Evolutionary conservation across 2,113 vertebrate species (phyloP).

Genomic region (Cromileptes altivelis): DNA sequence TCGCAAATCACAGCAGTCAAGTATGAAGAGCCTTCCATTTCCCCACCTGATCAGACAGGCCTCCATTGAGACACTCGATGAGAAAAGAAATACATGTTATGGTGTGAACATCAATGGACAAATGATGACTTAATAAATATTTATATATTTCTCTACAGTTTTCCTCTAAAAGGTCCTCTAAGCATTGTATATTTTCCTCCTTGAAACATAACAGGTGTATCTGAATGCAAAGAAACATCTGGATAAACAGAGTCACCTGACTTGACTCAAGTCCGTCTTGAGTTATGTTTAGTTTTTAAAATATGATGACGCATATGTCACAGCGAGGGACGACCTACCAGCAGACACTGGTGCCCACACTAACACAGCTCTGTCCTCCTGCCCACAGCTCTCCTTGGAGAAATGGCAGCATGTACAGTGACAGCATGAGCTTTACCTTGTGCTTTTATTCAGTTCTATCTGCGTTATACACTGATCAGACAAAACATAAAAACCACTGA

Average conservation of each 20-base stretch:
- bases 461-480: no score
- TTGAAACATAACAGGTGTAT: not conserved
- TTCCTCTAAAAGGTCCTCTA: not conserved
- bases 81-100: conserved; percentile 49
- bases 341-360: no score
- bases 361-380: no score
- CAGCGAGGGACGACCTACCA: no score
- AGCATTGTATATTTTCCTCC: not conserved
- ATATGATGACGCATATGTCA: no score
- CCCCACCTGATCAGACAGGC: conserved; percentile 44
- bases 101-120: conserved; percentile 37
- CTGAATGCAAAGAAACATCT: not conserved
- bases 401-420: no score
- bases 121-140: conserved; percentile 38
- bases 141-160: not conserved
- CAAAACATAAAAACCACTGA: no score
- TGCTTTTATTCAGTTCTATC: no score
- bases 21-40: conserved; percentile 39
- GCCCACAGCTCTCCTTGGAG: no score
- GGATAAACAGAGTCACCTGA: not conserved
- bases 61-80: conserved; percentile 45
- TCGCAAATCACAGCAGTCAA: conserved; percentile 12
- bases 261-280: no score
- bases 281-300: no score
- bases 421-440: no score